Conservation (phyloP, 2,888 invertebrate species). For the Plagiodera versicolora region DNA sequence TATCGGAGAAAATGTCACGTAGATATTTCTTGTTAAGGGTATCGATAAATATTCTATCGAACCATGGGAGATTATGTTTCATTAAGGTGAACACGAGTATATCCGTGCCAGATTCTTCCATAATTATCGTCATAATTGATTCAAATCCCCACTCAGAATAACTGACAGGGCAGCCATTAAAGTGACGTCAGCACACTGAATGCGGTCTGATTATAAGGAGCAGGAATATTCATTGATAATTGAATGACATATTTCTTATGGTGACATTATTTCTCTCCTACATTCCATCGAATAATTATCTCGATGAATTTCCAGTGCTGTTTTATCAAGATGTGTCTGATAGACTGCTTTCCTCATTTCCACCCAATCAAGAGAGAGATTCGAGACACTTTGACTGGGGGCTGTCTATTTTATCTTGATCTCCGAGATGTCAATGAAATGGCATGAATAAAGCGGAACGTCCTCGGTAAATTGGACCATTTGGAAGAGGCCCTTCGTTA, state of each 20-base stretch:
- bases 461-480: conserved; percentile 23
- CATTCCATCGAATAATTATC: too few relatives aligned
- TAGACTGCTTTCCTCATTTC: not conserved
- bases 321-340: not conserved
- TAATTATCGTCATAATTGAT: too few relatives aligned
- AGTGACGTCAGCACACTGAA: too few relatives aligned
- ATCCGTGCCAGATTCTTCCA: too few relatives aligned
- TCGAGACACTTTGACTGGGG: not conserved
- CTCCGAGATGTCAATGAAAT: not conserved
- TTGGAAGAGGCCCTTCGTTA: conserved; percentile 19
- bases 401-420: not conserved
- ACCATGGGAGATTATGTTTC: not conserved
- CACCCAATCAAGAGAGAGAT: not conserved
- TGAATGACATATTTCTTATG: too few relatives aligned
- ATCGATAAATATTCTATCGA: not conserved
- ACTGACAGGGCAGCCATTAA: too few relatives aligned
- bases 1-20: not conserved
- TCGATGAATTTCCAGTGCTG: too few relatives aligned
- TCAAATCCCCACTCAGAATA: too few relatives aligned
- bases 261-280: too few relatives aligned
- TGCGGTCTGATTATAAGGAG: too few relatives aligned
- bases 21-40: not conserved
- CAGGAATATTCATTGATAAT: too few relatives aligned
- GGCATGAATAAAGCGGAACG: not conserved
- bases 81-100: not conserved